Base-by-base conservation (phyloP, 1,140 invertebrate genomes). In the Hycleus phaleratus region DNA sequence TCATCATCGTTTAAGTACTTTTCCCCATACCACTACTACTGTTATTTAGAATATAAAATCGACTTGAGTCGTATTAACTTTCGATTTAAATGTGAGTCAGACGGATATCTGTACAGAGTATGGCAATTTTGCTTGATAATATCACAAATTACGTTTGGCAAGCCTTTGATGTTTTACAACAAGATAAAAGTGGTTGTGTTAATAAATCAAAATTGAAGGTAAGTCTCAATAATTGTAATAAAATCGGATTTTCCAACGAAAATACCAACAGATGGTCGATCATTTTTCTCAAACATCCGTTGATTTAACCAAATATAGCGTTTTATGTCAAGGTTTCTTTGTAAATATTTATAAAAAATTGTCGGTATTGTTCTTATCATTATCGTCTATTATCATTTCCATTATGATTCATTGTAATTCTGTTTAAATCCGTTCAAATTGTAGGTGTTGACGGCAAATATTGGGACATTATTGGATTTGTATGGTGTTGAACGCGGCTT, bases 161-260 rank as follows among this genome's bases (percentile, higher is more conserved):
- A 69, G 86, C 85, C 10, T 89, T 88, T 71, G 78, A 83, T 60
- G 81, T 84, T 1, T 71, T 89, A 25, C 80, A 84, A 63, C 79
- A 79, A 48, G 81, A 84, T 46, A 68, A 75, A 40, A 71, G 68
- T 54, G 80, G 82, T 48, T 73, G 77, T 43, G 86, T 87, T 11
- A 79, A 84, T 49, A 88, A 88, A 74, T 87, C 85, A 0, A 87
- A 87, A 71, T 75, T 89, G 56, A 88, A 88, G 81, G 87, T 88
- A 71, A 74, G 59, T 56, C 4, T 11, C 4, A 2, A 8, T 10
- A 10, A 10, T n/a, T 42, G 3, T 6, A 42, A 42, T 4, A n/a
- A 42, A n/a, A 42, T 61, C 26, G 46, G 26, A 40, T 42, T 3
- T n/a, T n/a, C 10, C 10, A 42, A 42, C 10, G 9, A n/a, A 42